Evolutionary conservation across 2,888 invertebrate species (phyloP).

Genomic region (Yponomeuta plumbellus): DNA sequence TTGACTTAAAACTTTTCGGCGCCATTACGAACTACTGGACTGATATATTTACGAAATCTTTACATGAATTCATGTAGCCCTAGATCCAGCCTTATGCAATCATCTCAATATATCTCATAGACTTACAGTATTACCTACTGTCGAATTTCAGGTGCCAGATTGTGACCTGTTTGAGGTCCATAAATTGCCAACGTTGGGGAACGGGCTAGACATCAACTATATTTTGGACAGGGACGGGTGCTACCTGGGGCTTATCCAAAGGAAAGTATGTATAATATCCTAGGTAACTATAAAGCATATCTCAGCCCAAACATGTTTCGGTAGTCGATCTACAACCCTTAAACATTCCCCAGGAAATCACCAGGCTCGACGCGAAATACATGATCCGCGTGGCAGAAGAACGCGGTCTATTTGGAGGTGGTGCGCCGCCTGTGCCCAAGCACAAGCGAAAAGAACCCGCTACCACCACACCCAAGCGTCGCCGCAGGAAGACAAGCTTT

Average conservation of each 20-base stretch:
- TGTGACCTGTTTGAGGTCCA: conserved; percentile 82
- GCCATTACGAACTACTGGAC: too few relatives aligned
- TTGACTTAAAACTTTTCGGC: too few relatives aligned
- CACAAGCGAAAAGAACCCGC: conserved; percentile 45
- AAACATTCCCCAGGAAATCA: conserved; percentile 75
- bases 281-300: conserved; percentile 16
- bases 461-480: conserved; percentile 37
- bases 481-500: conserved; percentile 49
- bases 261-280: conserved; percentile 43
- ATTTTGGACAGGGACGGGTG: conserved; percentile 78
- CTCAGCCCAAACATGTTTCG: neutral
- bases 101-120: too few relatives aligned
- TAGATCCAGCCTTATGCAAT: too few relatives aligned
- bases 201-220: conserved; percentile 65
- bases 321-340: neutral
- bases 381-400: conserved; percentile 90
- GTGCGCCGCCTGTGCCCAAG: conserved; percentile 52
- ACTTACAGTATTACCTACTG: neutral
- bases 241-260: conserved; percentile 82
- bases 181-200: conserved; percentile 71
- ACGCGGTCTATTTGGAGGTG: conserved; percentile 83
- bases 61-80: too few relatives aligned
- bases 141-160: conserved; percentile 76
- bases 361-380: conserved; percentile 86
- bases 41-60: too few relatives aligned